These are phyloP conservation scores for Chelonus insularis DNA, from an alignment of 1,140 invertebrate species.

Conservation along the genomic window DNA sequence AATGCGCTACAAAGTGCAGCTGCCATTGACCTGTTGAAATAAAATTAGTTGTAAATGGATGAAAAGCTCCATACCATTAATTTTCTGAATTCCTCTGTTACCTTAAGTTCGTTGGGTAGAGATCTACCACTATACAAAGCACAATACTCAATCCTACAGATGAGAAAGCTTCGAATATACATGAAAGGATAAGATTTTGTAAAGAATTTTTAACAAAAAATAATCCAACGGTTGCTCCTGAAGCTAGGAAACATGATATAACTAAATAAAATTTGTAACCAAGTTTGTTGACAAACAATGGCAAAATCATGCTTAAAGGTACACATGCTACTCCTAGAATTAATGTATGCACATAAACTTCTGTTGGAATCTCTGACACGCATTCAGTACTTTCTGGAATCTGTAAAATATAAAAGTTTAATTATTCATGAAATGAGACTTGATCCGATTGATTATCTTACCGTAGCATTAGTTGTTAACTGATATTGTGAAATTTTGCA, in stretches of 20 bases:
- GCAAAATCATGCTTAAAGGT: conserved; percentile 42
- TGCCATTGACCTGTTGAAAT: conserved; percentile 47
- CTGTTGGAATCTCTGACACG: neutral
- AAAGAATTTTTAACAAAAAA: conserved; percentile 72
- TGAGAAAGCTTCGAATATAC: conserved; percentile 76
- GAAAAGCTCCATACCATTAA: too few species aligned
- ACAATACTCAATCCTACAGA: conserved; percentile 74
- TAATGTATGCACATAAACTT: conserved; percentile 43
- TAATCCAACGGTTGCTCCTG: conserved; percentile 71
- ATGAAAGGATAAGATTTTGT: conserved; percentile 73
- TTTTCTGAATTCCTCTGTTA: too few species aligned
- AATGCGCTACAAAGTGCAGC: conserved; percentile 36
- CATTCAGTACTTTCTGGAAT: neutral
- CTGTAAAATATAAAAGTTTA: conserved; percentile 5
- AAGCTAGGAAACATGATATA: conserved; percentile 72
- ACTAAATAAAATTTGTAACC: conserved; percentile 62
- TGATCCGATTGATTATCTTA: too few species aligned
- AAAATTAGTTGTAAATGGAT: too few species aligned
- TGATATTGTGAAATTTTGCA: conserved; percentile 59
- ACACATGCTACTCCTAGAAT: conserved; percentile 45
- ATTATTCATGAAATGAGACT: too few species aligned
- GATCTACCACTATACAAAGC: conserved; percentile 74
- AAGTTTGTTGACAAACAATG: conserved; percentile 38
- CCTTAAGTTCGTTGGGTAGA: conserved; percentile 79
- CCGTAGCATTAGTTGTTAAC: conserved; percentile 1